Evolutionary conservation across 2,888 invertebrate species (phyloP).

Genomic region (Pyrrhosoma nymphula): DNA sequence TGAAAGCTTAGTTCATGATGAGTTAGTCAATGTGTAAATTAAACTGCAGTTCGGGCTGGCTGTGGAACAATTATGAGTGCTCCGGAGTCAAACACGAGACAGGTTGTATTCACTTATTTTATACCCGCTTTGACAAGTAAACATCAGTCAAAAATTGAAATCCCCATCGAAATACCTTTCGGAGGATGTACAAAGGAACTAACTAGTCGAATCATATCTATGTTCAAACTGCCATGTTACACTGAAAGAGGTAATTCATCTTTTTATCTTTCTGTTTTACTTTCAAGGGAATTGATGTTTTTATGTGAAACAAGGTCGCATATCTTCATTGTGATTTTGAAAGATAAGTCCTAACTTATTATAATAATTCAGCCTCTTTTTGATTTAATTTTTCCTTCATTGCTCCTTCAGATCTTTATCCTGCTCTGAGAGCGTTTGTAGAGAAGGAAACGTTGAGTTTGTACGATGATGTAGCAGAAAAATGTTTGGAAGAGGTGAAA

Average conservation of each 20-base stretch:
- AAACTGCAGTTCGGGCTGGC: neutral
- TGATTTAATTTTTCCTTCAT: slow-evolving; percentile 8
- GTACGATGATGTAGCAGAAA: slow-evolving; percentile 84
- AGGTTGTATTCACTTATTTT: slow-evolving; percentile 34
- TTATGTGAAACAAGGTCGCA: neutral
- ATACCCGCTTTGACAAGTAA: slow-evolving; percentile 81
- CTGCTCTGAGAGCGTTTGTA: slow-evolving; percentile 83
- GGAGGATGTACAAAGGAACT: slow-evolving; percentile 82
- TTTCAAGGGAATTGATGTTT: too few species aligned
- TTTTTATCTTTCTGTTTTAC: too few species aligned
- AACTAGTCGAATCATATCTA: slow-evolving; percentile 83
- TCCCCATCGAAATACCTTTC: slow-evolving; percentile 84
- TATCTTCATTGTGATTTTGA: neutral
- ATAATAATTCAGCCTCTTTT: neutral
- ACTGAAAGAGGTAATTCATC: slow-evolving; percentile 82
- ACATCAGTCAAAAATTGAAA: slow-evolving; percentile 80
- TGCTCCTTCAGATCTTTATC: slow-evolving; percentile 80
- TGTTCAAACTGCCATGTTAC: slow-evolving; percentile 86
- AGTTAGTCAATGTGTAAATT: neutral
- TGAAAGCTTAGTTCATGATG: slow-evolving; percentile 4
- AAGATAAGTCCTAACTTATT: slow-evolving; percentile 32
- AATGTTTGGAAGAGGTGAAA: slow-evolving; percentile 82
- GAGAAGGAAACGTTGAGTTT: slow-evolving; percentile 84
- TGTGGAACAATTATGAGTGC: slow-evolving; percentile 19
- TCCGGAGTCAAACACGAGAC: slow-evolving; percentile 20